Evolutionary conservation across 2,113 vertebrate genomes (phyloP), one percentile per base, ranked within the genome.

Genomic region (Limanda limanda): DNA sequence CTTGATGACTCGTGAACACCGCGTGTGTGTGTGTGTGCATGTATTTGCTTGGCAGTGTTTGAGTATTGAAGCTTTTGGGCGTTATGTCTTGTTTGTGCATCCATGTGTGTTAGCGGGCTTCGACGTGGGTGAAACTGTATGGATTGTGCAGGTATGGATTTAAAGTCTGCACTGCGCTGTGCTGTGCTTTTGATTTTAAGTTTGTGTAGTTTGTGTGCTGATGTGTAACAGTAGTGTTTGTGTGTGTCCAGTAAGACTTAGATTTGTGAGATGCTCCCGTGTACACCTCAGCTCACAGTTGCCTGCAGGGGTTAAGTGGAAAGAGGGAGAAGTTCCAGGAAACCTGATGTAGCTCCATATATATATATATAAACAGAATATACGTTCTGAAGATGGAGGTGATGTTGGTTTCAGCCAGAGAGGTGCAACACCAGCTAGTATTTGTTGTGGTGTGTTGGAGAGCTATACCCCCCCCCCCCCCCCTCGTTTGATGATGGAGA

Each of bases 401-500:
- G 20, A 54, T 84, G 81, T 64, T 82, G 42, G 67, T 62, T 61
- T 76, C 71, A 27, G 15, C 57, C 31, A 31, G 57, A 31, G 9
- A 31, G 57, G 27, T 20, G 59, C 59, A 20, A 8, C 8, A 15
- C 80, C 73, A 77, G 92, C 92, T 89, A 83, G 82, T 71, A 81
- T 90, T 88, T 87, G 78, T 78, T 62, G 20, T 62, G 35, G 79
- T 79, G 75, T 85, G 87, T 89, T 85, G 82, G 56, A 87, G 75
- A 75, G 79, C 86, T 79, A 84, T 91, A 31, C 31, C 85, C 88
- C 69, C 85, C 68, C 85, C 68, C 85, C 57, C 74, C 76, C 74
- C 76, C 74, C 78, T 67, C 42, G 11, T 21, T 48, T 91, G 89
- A 89, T 91, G 89, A 89, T 84, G 68, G 86, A 89, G 79, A 82